Percentiles rank a stretch among this genome's conserved stretches.
phyloP scores from a whole-genome alignment of 2,888 invertebrate species.

The Spisula subtruncata region DNA sequence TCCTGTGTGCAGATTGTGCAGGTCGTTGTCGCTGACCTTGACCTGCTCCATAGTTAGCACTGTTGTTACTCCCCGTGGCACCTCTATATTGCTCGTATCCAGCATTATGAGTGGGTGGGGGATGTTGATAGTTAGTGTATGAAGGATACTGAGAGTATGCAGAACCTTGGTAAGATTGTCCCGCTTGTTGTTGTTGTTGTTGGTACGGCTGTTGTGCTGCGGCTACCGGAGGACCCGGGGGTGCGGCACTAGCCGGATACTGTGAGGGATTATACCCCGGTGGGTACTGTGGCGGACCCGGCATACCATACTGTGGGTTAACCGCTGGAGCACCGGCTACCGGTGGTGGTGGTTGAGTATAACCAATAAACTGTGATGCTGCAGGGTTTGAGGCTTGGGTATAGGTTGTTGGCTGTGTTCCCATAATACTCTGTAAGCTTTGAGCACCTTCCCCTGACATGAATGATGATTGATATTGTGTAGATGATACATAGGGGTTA shows the following conservation, averaged over 20 bases:
- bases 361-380: constrained; percentile 49
- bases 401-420: constrained; percentile 70
- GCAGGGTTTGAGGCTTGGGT: constrained; percentile 46
- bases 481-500: constrained; percentile 85
- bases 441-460: constrained; percentile 86
- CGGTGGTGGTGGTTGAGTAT: constrained; percentile 67
- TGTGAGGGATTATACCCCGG: constrained; percentile 70
- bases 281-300: constrained; percentile 60
- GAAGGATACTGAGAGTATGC: constrained; percentile 40
- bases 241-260: constrained; percentile 68
- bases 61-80: constrained; percentile 28
- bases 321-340: constrained; percentile 56
- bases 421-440: constrained; percentile 84
- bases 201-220: constrained; percentile 54
- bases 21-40: background rate
- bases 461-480: constrained; percentile 86
- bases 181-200: constrained; percentile 50
- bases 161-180: constrained; percentile 45
- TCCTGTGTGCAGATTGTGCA: constrained; percentile 38
- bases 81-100: constrained; percentile 51
- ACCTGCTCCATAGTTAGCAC: constrained; percentile 4
- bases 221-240: constrained; percentile 61
- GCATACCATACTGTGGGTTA: constrained; percentile 63
- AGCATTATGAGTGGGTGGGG: constrained; percentile 37
- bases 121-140: constrained; percentile 44